Percentiles rank a stretch among this genome's conserved stretches.
phyloP scores from a whole-genome alignment of 1,140 invertebrate species.

The Oedothorax gibbosus region DNA sequence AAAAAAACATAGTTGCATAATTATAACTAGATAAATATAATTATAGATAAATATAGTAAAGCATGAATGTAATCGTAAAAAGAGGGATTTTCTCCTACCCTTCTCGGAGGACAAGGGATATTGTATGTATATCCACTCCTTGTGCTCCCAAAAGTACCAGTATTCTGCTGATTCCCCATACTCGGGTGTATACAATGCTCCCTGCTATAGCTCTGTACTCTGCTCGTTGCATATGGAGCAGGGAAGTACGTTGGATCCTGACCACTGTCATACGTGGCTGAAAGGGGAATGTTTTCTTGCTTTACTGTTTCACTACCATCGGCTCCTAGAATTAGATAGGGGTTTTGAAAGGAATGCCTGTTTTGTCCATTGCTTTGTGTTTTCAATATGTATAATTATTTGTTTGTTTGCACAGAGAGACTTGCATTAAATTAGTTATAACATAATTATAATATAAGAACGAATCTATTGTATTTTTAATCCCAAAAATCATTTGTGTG shows the following conservation, averaged over 20 bases:
- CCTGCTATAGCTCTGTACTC: constrained; percentile 31
- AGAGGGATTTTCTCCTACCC: background rate
- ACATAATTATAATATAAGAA: too few relatives aligned
- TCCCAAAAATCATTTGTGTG: too few relatives aligned
- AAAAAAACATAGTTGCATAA: too few relatives aligned
- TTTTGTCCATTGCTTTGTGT: too few relatives aligned
- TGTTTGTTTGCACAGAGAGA: too few relatives aligned
- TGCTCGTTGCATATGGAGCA: constrained; percentile 41
- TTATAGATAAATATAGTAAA: too few relatives aligned
- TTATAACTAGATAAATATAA: too few relatives aligned
- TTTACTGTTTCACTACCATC: constrained; percentile 41
- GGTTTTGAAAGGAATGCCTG: too few relatives aligned
- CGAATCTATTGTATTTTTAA: too few relatives aligned
- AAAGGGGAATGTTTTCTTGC: constrained; percentile 53
- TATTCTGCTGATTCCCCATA: constrained; percentile 19
- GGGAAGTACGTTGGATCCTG: constrained; percentile 53
- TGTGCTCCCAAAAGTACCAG: constrained; percentile 46
- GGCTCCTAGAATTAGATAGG: constrained; percentile 18
- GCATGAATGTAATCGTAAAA: too few relatives aligned
- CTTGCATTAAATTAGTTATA: too few relatives aligned
- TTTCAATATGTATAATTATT: too few relatives aligned
- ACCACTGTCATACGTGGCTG: constrained; percentile 50
- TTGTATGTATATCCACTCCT: constrained; percentile 50
- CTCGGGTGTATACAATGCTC: constrained; percentile 11
- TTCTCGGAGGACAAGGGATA: constrained; percentile 33